Evolutionary conservation across 2,888 invertebrate genomes (phyloP).

Genomic region (Phytoseiulus persimilis): DNA sequence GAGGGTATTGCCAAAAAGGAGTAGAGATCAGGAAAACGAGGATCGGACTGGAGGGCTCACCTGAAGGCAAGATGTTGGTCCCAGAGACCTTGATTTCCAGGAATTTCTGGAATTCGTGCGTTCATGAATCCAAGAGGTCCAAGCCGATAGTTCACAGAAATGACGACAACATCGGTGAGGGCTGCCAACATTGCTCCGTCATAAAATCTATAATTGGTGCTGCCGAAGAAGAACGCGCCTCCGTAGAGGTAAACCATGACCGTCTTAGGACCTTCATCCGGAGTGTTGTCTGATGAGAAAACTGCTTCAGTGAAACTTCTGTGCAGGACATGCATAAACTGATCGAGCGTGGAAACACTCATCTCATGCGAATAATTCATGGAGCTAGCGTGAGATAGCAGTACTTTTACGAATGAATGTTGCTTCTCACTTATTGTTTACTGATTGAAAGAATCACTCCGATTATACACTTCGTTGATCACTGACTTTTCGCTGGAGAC

Average conservation of each 20-base stretch:
- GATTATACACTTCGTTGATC: background rate
- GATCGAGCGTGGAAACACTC: background rate
- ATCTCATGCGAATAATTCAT: background rate
- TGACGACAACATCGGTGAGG: slow-evolving; percentile 23
- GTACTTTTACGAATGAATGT: background rate
- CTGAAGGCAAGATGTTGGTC: slow-evolving; percentile 37
- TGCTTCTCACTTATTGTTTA: background rate
- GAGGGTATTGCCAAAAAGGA: too few species aligned
- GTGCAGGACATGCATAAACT: background rate
- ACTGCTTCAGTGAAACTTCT: background rate
- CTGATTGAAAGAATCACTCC: background rate
- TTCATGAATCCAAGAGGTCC: slow-evolving; percentile 27
- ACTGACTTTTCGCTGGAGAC: slow-evolving; percentile 16
- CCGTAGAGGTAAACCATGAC: slow-evolving; percentile 36
- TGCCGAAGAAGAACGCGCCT: slow-evolving; percentile 27
- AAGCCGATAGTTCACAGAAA: slow-evolving; percentile 32
- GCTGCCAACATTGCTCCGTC: slow-evolving; percentile 37
- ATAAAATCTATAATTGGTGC: slow-evolving; percentile 26
- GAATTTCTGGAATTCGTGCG: slow-evolving; percentile 28
- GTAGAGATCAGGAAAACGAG: too few species aligned
- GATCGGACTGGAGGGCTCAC: background rate
- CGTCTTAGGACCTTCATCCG: slow-evolving; percentile 24
- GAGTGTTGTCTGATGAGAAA: slow-evolving; percentile 13
- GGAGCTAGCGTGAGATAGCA: background rate
- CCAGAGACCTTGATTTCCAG: slow-evolving; percentile 35